Base-by-base conservation (phyloP, 1,140 invertebrate genomes). In the Olivierus martensii region DNA sequence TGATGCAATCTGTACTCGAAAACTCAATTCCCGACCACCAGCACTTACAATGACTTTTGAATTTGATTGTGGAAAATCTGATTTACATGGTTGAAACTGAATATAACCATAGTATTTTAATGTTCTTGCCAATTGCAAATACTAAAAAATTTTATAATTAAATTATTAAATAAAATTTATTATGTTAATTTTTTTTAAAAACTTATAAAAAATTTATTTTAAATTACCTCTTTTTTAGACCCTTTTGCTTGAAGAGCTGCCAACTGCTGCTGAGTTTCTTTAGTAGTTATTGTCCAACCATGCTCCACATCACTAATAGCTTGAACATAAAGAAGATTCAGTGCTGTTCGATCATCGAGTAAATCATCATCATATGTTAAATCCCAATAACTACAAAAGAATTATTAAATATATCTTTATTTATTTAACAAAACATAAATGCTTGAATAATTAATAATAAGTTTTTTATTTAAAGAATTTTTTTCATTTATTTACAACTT, bases 241-340 rank as follows among this genome's bases (percentile, higher is more conserved):
- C 82, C 81, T 61, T 79, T 79, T 21, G 79, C 71, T 68, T 85
- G 79, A 52, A 89, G 71, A 42, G 75, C 70, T 28, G 76, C 73
- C 10, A 96, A 67, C 55, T 82, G 78, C 34, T 77, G 71, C 58
- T 78, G 73, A 34, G 79, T 77, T 51, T 89, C 81, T 55, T 79
- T 76, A 37, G 78, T 77, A 35, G 79, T 78, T 35, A 78, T 65
- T 55, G 92, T 81, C 88, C 89, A 94, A 4, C 84, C 83, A 52
- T 81, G 74, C 59, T 87, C 81, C 51, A 95, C 73, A 71, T 95
- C 92, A 53, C 80, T 79, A 21, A 83, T 77, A 43, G 84, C 80
- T 77, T 96, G 91, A 49, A 83, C 74, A 67, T 91, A 94, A 0
- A 97, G 69, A 39, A 96, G 71, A 69, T 92, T 88, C 61, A 90